Base-by-base conservation (phyloP, 2,113 vertebrate species). In the Oriolus oriolus region DNA sequence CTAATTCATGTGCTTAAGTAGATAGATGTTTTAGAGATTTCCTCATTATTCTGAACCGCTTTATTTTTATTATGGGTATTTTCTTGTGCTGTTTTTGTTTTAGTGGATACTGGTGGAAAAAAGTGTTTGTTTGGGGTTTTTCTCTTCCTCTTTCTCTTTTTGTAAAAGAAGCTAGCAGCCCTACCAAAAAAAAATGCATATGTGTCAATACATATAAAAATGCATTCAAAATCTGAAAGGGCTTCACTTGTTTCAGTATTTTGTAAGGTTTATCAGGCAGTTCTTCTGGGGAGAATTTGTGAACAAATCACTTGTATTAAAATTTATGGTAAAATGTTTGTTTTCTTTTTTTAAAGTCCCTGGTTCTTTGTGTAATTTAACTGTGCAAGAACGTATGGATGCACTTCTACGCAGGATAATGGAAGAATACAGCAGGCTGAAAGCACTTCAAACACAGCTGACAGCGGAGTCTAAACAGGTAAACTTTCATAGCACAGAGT, bases 351-450 rank as follows among this genome's bases (percentile, higher is more conserved):
- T 33, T 12, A 0, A 88, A 93, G 80, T 85, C 23, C 26, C 86
- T 59, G 39, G 11, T 78, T 90, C 88, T 95, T 15, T 94, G 42
- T 96, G 61, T 78, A 42, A 94, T 97, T 69, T 96, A 99, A 98
- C 97, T 54, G 93, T 98, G 65, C 97, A 97, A 95, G 96, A 95
- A 92, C 94, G 88, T 84, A 97, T 99, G 95, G 96, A 98, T 90
- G 95, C 91, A 64, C 97, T 99, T 97, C 98, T 98, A 33, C 91
- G 41, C 63, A 98, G 91, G 78, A 98, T 99, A 92, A 94, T 97
- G 84, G 97, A 98, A 85, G 98, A 99, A 85, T 98, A 98, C 71
- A 94, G 65, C 70, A 98, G 93, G 71, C 97, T 99, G 45, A 96
- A 96, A 69, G 93, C 96, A 74, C 98, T 99, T 79, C 98, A 98